phyloP scores from a whole-genome alignment of 2,113 vertebrate species.

The Neoarius graeffei region DNA sequence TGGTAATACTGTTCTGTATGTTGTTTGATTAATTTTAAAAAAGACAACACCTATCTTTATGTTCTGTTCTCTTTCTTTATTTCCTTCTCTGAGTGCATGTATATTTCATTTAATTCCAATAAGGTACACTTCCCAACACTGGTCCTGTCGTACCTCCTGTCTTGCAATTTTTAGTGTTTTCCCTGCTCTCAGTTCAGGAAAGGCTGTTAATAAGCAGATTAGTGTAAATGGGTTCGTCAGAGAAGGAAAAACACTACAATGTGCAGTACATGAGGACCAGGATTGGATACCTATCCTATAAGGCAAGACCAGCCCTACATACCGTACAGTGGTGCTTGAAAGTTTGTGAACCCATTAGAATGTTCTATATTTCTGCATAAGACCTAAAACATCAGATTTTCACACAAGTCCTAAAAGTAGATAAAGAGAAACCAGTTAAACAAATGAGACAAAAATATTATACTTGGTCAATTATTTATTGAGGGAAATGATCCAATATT shows the following conservation, averaged over 20 bases:
- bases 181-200: neutral
- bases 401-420: too few relatives aligned
- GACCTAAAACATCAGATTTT: too few relatives aligned
- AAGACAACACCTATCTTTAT: neutral
- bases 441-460: too few relatives aligned
- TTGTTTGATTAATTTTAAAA: neutral
- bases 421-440: too few relatives aligned
- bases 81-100: slow-evolving; percentile 6
- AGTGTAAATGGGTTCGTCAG: neutral
- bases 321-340: too few relatives aligned
- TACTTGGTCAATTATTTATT: too few relatives aligned
- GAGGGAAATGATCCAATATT: too few relatives aligned
- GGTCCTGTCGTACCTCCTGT: neutral
- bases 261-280: neutral
- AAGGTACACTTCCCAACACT: neutral
- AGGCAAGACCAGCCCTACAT: neutral
- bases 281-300: neutral
- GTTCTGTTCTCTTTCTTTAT: neutral
- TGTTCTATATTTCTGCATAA: too few relatives aligned
- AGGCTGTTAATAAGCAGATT: neutral
- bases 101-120: slow-evolving; percentile 20
- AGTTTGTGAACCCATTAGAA: too few relatives aligned
- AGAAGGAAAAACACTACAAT: neutral
- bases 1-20: neutral
- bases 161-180: neutral